Evolutionary conservation across 2,888 invertebrate genomes (phyloP).

Genomic region (Ceriagrion tenellum): DNA sequence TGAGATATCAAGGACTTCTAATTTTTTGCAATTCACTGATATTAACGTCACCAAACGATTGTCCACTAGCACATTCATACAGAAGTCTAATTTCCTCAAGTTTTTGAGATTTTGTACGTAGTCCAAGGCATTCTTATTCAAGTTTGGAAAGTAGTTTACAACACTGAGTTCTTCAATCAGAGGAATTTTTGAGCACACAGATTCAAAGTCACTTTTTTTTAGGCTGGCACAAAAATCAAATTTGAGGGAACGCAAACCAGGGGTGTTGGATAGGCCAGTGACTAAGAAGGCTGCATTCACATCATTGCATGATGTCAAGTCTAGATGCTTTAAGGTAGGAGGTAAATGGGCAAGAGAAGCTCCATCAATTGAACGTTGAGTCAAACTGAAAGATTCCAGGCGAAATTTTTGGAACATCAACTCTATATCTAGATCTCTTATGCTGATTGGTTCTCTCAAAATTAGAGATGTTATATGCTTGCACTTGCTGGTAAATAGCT

Average conservation of each 20-base stretch:
- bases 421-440: slow-evolving; percentile 43
- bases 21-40: not conserved
- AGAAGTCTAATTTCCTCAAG: slow-evolving; percentile 13
- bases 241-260: slow-evolving; percentile 7
- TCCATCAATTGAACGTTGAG: slow-evolving; percentile 54
- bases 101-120: not conserved
- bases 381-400: slow-evolving; percentile 10
- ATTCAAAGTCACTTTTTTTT: slow-evolving; percentile 31
- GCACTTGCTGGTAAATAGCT: slow-evolving; percentile 24
- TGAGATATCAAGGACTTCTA: slow-evolving; percentile 37
- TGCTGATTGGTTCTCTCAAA: slow-evolving; percentile 52
- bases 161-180: slow-evolving; percentile 43
- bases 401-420: slow-evolving; percentile 39
- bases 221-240: slow-evolving; percentile 25
- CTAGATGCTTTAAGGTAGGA: slow-evolving; percentile 8
- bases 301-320: slow-evolving; percentile 39
- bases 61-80: slow-evolving; percentile 15
- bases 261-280: slow-evolving; percentile 6
- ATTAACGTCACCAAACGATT: slow-evolving; percentile 1
- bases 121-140: slow-evolving; percentile 24
- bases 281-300: not conserved
- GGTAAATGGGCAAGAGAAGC: not conserved
- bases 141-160: slow-evolving; percentile 20
- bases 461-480: slow-evolving; percentile 20
- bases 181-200: slow-evolving; percentile 38